Evolutionary conservation across 2,113 vertebrate genomes (phyloP).

Genomic region (Prunella himalayana): DNA sequence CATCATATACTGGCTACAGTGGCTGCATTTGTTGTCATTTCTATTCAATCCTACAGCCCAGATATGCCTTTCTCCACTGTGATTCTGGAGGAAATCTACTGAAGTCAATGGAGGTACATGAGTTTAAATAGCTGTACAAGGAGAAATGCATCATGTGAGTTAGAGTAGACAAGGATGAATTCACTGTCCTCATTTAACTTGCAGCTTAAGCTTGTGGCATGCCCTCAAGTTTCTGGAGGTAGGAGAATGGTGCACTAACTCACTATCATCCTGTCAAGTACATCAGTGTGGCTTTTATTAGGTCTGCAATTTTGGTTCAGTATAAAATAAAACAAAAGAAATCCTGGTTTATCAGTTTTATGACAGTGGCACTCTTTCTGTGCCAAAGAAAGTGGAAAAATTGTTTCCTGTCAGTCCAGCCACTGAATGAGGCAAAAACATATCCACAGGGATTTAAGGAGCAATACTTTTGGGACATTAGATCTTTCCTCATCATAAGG

Average conservation of each 20-base stretch:
- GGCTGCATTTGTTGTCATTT: neutral
- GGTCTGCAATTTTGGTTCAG: neutral
- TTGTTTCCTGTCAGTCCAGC: neutral
- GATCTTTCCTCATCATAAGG: accelerated
- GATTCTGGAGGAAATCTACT: neutral
- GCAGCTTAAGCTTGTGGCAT: neutral
- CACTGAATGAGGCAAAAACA: neutral
- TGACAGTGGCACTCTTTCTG: neutral
- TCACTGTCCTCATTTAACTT: neutral
- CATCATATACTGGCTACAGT: neutral
- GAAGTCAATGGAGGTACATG: neutral
- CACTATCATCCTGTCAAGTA: neutral
- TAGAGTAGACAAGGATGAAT: neutral
- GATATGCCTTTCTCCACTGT: neutral
- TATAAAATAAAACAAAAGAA: neutral
- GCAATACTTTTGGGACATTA: neutral
- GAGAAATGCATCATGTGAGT: neutral
- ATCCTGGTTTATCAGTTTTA: neutral
- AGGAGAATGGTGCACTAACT: neutral
- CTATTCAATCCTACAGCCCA: neutral
- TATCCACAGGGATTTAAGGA: neutral
- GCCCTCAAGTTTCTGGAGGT: neutral
- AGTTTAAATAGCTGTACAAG: neutral
- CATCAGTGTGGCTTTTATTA: neutral
- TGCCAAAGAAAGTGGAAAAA: neutral